phyloP scores from a whole-genome alignment of 2,113 vertebrate genomes.

The Colaptes auratus region DNA sequence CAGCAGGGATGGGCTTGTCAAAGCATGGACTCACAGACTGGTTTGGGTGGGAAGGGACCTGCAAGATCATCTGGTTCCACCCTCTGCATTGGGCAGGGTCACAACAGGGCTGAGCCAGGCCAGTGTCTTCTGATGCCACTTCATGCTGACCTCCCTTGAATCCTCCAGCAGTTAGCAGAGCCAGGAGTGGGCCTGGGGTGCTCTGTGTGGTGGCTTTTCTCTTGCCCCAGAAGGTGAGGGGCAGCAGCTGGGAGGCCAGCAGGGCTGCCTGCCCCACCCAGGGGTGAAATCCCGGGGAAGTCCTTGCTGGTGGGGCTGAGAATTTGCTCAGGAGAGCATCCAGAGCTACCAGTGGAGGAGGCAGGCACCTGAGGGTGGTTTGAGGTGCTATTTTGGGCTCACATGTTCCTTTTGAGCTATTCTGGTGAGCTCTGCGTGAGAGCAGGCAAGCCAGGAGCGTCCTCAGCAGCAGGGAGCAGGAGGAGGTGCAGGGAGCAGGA shows the following conservation, averaged over 20 bases:
- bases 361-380: neutral
- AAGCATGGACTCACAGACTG: too few relatives aligned
- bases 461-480: neutral
- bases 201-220: accelerated
- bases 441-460: accelerated
- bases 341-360: neutral
- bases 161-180: neutral
- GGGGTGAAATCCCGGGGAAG: neutral
- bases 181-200: neutral
- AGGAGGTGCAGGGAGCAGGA: too few relatives aligned
- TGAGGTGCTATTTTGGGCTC: neutral
- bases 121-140: neutral
- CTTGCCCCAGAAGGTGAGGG: neutral
- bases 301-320: neutral
- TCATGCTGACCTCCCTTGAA: neutral
- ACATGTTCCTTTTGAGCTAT: neutral
- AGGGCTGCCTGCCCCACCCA: neutral
- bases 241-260: too few relatives aligned
- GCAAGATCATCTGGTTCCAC: too few relatives aligned
- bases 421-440: neutral
- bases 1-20: neutral
- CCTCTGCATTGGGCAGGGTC: too few relatives aligned
- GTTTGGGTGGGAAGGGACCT: too few relatives aligned
- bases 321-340: neutral
- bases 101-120: too few relatives aligned